Conservation (phyloP, 2,888 invertebrate species). For the Drosophila subquinaria region DNA sequence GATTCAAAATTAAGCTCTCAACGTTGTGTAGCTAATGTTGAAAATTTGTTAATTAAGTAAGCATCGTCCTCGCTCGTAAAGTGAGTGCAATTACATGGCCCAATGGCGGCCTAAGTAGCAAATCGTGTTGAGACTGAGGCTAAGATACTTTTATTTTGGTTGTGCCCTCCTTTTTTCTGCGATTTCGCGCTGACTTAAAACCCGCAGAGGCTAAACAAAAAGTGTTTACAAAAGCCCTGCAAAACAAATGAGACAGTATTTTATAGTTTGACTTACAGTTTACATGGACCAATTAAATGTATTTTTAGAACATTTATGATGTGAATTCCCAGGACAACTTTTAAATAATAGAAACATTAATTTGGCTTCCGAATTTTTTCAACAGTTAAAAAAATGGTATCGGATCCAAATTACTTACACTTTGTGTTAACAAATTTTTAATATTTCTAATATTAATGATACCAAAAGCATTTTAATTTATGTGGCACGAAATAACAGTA, state of each 20-base stretch:
- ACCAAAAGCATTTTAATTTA: too few species aligned
- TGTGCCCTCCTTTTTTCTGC: background rate
- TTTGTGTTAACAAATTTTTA: too few species aligned
- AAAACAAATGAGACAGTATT: background rate
- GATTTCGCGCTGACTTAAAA: background rate
- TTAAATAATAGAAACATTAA: background rate
- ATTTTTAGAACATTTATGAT: constrained; percentile 11
- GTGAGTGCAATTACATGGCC: constrained; percentile 49
- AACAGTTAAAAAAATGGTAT: too few species aligned
- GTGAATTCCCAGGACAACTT: background rate
- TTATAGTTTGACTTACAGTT: constrained; percentile 5
- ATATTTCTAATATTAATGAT: too few species aligned
- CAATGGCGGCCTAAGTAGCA: constrained; percentile 48
- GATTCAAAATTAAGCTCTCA: constrained; percentile 26
- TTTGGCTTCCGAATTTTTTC: too few species aligned
- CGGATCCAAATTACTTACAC: too few species aligned
- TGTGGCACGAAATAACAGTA: too few species aligned
- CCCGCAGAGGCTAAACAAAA: constrained; percentile 3
- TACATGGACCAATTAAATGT: constrained; percentile 9
- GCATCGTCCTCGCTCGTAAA: constrained; percentile 27
- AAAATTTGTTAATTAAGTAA: constrained; percentile 65
- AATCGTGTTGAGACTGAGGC: constrained; percentile 42
- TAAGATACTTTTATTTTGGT: constrained; percentile 1
- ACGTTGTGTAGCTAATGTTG: constrained; percentile 46
- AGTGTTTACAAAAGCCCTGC: background rate